phyloP scores from a whole-genome alignment of 1,140 invertebrate species.

The Aradophagus sp. region DNA sequence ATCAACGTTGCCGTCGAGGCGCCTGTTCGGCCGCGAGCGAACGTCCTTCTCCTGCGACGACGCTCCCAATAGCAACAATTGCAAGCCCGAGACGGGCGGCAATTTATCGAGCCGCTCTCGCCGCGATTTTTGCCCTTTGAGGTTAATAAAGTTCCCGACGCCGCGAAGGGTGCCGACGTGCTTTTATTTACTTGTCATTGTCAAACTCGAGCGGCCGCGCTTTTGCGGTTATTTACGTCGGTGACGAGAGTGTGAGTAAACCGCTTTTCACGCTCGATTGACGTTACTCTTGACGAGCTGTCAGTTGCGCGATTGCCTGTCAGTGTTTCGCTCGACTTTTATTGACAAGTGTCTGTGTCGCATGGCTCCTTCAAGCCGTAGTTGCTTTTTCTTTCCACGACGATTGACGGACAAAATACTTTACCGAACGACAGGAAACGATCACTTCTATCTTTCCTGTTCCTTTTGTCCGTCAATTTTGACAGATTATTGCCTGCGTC shows the following conservation, averaged over 20 bases:
- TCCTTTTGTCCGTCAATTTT: too few relatives aligned
- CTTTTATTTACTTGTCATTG: slow-evolving; percentile 18
- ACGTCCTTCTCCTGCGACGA: slow-evolving; percentile 3
- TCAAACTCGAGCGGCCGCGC: slow-evolving; percentile 6
- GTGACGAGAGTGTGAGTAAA: slow-evolving; percentile 24
- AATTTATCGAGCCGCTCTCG: background rate
- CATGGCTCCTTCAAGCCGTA: slow-evolving; percentile 5
- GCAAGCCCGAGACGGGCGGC: background rate
- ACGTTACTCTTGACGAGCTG: background rate
- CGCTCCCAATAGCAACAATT: slow-evolving; percentile 1
- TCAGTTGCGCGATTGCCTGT: slow-evolving; percentile 1
- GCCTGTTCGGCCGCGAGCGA: slow-evolving; percentile 20
- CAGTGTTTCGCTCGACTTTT: background rate
- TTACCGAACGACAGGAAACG: too few relatives aligned
- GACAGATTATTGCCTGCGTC: too few relatives aligned
- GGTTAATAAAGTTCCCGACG: slow-evolving; percentile 11
- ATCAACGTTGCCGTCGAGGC: slow-evolving; percentile 10
- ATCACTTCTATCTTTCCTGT: too few relatives aligned
- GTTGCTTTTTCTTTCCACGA: too few relatives aligned
- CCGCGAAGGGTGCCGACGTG: background rate
- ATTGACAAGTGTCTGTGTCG: background rate
- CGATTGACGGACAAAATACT: too few relatives aligned
- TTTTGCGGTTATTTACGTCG: background rate
- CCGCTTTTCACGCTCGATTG: slow-evolving; percentile 12
- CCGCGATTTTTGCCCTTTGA: slow-evolving; percentile 1